phyloP scores from a whole-genome alignment of 2,888 invertebrate genomes.

The Blera fallax region DNA sequence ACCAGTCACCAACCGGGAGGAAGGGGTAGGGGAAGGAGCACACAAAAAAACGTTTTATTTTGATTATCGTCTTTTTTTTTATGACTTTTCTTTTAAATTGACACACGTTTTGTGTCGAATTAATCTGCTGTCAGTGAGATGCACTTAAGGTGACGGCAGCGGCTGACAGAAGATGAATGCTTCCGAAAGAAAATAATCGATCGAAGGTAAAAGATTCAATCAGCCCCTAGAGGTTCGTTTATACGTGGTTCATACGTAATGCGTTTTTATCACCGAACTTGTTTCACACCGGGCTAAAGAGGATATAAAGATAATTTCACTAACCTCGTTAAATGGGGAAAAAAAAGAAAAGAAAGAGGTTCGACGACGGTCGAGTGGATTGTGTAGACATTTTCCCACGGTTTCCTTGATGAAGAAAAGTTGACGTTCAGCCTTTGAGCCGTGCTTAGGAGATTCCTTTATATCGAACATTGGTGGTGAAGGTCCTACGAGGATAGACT shows the following conservation, averaged over 20 bases:
- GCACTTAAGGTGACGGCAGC: slow-evolving; percentile 30
- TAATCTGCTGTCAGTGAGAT: slow-evolving; percentile 20
- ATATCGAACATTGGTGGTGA: too few species aligned
- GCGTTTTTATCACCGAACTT: background rate
- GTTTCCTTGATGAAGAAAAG: too few species aligned
- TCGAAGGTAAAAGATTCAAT: background rate
- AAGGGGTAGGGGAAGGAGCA: background rate
- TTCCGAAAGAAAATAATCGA: slow-evolving; percentile 45
- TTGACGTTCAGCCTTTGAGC: too few species aligned
- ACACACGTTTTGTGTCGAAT: slow-evolving; percentile 47
- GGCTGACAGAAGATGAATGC: slow-evolving; percentile 29
- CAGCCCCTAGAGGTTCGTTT: background rate
- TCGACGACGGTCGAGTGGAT: too few species aligned
- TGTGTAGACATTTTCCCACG: too few species aligned
- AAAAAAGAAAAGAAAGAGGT: too few species aligned
- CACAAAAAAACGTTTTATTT: slow-evolving; percentile 50
- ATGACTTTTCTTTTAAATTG: slow-evolving; percentile 9
- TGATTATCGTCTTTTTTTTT: slow-evolving; percentile 36
- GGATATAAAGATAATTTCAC: too few species aligned
- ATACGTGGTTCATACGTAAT: background rate
- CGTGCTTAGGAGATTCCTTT: too few species aligned
- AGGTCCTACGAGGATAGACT: too few species aligned
- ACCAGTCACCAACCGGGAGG: too few species aligned
- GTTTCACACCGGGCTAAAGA: background rate
- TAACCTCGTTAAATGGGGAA: too few species aligned